These are phyloP conservation scores for Proteles cristata DNA, from an alignment of 2,113 vertebrate genomes.

Conservation along the genomic window DNA sequence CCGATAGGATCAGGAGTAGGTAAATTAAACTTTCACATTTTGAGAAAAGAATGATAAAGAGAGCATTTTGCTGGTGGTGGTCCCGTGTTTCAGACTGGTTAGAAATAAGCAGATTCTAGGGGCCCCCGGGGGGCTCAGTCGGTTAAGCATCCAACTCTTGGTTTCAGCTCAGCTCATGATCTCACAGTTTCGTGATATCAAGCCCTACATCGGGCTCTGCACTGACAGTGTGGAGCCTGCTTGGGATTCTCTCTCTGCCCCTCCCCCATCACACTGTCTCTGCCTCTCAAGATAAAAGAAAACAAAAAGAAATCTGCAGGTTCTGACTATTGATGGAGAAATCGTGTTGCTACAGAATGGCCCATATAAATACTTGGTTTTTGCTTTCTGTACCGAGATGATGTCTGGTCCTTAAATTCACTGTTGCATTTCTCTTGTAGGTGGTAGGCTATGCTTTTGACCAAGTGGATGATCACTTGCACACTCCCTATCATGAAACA, in stretches of 20 bases:
- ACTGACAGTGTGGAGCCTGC: no score
- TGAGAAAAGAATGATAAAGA: not conserved
- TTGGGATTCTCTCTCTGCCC: no score
- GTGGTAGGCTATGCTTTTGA: constrained; percentile 96
- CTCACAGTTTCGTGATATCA: no score
- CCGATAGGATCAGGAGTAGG: not conserved
- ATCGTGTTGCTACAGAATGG: not conserved
- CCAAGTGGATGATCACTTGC: constrained; percentile 91
- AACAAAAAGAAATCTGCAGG: not conserved
- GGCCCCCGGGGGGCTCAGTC: no score
- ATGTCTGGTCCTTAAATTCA: not conserved
- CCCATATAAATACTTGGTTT: not conserved
- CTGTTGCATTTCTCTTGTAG: constrained; percentile 81
- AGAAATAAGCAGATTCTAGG: not conserved
- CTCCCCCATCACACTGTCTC: no score
- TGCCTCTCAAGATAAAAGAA: no score
- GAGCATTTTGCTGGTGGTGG: not conserved
- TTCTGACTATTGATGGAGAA: not conserved
- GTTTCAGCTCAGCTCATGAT: no score
- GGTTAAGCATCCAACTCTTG: no score
- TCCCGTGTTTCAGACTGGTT: not conserved
- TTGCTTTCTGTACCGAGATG: not conserved
- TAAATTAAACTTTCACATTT: constrained; percentile 39
- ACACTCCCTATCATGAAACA: constrained; percentile 95
- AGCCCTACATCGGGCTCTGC: no score